Base-by-base conservation (phyloP, 2,797 vertebrate genomes). In the Malurus leucopterus region DNA sequence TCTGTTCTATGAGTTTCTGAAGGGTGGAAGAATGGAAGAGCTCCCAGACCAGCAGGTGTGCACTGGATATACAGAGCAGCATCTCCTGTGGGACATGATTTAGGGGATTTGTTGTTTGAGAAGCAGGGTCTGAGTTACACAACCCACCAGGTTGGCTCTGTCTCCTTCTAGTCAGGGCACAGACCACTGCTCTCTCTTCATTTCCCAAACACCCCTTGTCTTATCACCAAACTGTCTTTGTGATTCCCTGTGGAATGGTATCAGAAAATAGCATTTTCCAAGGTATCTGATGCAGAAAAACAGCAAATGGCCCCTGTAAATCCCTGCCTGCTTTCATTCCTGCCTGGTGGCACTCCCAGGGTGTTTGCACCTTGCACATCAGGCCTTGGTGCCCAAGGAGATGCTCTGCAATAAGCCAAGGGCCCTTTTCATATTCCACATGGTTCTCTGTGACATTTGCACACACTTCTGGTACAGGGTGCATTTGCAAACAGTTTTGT, bases 301-400 rank as follows among this genome's bases (percentile, higher is more conserved):
- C 32, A 41, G 3, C 0, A 1, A 53, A 9, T 0, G 1, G 19
- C 49, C 59, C 15, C 55, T 44, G 8, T 29, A 18, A 30, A 17
- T 58, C 44, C 44, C 67, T 55, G 30, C 14, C 7, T 34, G 41
- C 36, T 58, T 53, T 57, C 24, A 5, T 54, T 74, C 58, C 63
- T 46, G 36, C 13, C 49, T 65, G 59, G 23, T 53, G 40, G 6
- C 58, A 32, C 17, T 84, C 36, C 36, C 55, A 8, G 49, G 3
- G 44, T 69, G 40, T 69, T 69, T 53, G 44, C 15, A 24, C 30
- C 29, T 15, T 3, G 8, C 55, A 49, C n/a, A 29, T 23, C 41
- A 44, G 69, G 11, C 44, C 34, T 53, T 26, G 46, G 46, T 26
- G 50, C 57, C 67, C 36, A 11, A 69, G 32, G 46, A 68, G 62